Conservation (phyloP, 2,888 invertebrate species). For the Cryptophagus acutangulus region DNA sequence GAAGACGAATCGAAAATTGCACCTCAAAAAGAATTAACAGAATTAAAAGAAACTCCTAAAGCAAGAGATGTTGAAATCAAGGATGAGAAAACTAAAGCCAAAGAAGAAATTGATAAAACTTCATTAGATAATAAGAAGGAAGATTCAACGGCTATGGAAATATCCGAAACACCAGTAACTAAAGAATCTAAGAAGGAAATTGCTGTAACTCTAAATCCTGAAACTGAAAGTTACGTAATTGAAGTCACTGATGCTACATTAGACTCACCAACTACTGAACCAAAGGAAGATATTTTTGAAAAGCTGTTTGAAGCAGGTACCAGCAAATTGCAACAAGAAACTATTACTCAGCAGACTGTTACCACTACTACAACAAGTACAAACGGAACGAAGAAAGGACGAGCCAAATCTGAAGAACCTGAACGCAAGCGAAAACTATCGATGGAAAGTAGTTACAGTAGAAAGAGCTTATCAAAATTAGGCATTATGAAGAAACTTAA, state of each 20-base stretch:
- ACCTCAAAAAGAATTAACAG: too few relatives aligned
- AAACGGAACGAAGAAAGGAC: constrained; percentile 11
- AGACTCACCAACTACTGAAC: too few relatives aligned
- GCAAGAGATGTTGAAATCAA: constrained; percentile 1
- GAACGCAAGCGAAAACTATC: constrained; percentile 37
- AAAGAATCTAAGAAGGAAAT: constrained; percentile 15
- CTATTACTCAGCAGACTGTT: too few relatives aligned
- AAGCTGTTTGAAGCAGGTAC: constrained; percentile 24
- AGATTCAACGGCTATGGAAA: background rate
- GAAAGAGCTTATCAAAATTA: constrained; percentile 37
- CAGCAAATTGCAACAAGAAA: constrained; percentile 9
- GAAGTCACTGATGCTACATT: too few relatives aligned
- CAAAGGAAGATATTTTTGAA: constrained; percentile 27
- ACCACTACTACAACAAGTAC: constrained; percentile 10
- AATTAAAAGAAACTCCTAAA: constrained; percentile 3
- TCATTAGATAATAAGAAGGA: constrained; percentile 13
- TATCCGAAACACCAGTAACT: constrained; percentile 2
- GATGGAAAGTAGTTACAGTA: constrained; percentile 38
- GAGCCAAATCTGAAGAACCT: constrained; percentile 40
- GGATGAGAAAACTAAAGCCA: constrained; percentile 4
- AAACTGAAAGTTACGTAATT: constrained; percentile 7
- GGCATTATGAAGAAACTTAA: constrained; percentile 37
- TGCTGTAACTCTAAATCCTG: constrained; percentile 10
- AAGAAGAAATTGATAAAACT: constrained; percentile 5
- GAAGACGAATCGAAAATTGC: constrained; percentile 15